These are phyloP conservation scores for Artemia franciscana DNA, from an alignment of 1,140 invertebrate species.

Conservation along the genomic window DNA sequence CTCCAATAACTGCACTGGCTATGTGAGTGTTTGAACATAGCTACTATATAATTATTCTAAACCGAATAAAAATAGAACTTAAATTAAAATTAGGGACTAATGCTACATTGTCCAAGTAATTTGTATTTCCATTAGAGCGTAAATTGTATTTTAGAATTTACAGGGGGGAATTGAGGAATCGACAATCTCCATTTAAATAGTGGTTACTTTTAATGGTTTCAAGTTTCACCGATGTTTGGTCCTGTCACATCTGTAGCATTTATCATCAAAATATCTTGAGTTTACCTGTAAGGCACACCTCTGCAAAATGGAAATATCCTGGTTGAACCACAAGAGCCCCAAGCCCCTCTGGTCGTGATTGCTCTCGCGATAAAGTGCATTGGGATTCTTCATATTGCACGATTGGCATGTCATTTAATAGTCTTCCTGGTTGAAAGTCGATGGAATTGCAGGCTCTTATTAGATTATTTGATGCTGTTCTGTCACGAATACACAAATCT, in stretches of 20 bases:
- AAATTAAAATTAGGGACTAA: too few relatives aligned
- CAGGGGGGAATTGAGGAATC: conserved; percentile 1
- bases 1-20: too few relatives aligned
- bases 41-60: too few relatives aligned
- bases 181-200: too few relatives aligned
- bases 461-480: conserved; percentile 49
- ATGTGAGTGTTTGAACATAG: too few relatives aligned
- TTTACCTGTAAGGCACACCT: conserved; percentile 70
- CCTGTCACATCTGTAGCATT: background rate
- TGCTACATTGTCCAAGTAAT: too few relatives aligned
- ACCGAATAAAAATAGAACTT: too few relatives aligned
- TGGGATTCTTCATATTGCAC: conserved; percentile 69
- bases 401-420: conserved; percentile 38
- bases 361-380: conserved; percentile 63
- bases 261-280: conserved; percentile 12
- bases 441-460: conserved; percentile 58
- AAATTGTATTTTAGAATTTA: conserved; percentile 2
- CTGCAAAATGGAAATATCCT: conserved; percentile 64
- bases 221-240: background rate
- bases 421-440: conserved; percentile 64
- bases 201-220: too few relatives aligned
- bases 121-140: too few relatives aligned
- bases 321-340: conserved; percentile 59
- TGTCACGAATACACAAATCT: conserved; percentile 55
- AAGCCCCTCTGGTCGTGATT: conserved; percentile 56